Percentiles rank a stretch among this genome's conserved stretches.
Conservation (phyloP, 92 coral and sea anemone species). For the Blastomussa wellsi region DNA sequence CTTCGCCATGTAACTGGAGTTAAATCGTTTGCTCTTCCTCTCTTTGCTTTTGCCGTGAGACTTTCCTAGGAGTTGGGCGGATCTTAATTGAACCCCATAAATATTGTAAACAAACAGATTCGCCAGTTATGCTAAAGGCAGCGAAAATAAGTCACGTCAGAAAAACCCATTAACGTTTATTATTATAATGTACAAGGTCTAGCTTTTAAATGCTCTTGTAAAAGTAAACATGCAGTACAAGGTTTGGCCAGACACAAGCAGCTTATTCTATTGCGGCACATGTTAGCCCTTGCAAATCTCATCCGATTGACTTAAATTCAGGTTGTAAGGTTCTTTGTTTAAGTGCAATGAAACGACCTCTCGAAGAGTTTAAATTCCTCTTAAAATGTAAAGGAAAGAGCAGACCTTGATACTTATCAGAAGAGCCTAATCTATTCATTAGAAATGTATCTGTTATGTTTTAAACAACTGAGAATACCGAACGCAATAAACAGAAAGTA, state of each 20-base stretch:
- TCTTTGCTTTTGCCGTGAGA: background rate
- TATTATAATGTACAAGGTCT: slow-evolving; percentile 1
- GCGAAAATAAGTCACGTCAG: slow-evolving; percentile 29
- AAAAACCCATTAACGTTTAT: slow-evolving; percentile 19
- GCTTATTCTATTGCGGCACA: background rate
- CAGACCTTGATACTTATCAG: slow-evolving; percentile 14
- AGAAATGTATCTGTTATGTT: background rate
- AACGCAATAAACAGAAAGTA: background rate
- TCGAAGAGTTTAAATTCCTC: slow-evolving; percentile 20
- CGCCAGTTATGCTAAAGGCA: background rate
- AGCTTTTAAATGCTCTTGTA: slow-evolving; percentile 6
- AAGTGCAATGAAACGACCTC: slow-evolving; percentile 17
- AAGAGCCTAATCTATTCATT: slow-evolving; percentile 27
- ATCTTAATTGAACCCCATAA: background rate
- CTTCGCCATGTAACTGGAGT: slow-evolving; percentile 20
- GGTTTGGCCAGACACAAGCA: background rate
- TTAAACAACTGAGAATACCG: background rate
- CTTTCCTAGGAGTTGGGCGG: background rate
- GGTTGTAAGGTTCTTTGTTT: slow-evolving; percentile 12
- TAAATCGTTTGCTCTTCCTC: background rate
- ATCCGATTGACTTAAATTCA: slow-evolving; percentile 30
- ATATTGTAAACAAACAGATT: background rate
- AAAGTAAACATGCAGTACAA: slow-evolving; percentile 21
- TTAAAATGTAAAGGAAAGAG: background rate
- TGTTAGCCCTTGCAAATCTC: slow-evolving; percentile 23